Conservation (phyloP, 1,140 invertebrate species). For the Bombyx mandarina region DNA sequence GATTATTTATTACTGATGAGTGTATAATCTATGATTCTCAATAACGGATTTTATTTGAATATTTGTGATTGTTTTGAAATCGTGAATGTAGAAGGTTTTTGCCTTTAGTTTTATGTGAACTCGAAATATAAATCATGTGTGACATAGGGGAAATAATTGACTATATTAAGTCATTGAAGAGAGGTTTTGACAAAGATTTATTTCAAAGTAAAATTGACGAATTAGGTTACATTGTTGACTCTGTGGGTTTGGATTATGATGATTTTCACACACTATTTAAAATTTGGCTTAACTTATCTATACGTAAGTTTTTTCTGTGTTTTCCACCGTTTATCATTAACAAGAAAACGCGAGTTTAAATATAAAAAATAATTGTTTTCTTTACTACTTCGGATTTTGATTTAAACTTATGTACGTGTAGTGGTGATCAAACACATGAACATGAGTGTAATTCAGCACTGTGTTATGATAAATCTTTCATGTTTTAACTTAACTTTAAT, state of each 20-base stretch:
- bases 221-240: constrained; percentile 37
- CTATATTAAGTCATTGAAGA: constrained; percentile 55
- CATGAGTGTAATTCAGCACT: too few species aligned
- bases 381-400: too few species aligned
- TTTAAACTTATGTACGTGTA: too few species aligned
- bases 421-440: too few species aligned
- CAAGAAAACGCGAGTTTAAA: too few species aligned
- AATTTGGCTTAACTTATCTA: constrained; percentile 58
- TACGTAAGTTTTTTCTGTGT: constrained; percentile 39
- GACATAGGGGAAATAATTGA: constrained; percentile 58
- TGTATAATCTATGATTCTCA: background rate
- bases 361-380: too few species aligned
- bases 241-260: constrained; percentile 33
- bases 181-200: constrained; percentile 57
- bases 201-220: constrained; percentile 55
- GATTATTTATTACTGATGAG: too few species aligned
- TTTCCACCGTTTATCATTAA: too few species aligned
- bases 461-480: too few species aligned
- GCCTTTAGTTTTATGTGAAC: background rate
- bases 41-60: background rate
- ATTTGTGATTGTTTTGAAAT: background rate
- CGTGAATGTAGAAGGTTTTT: background rate
- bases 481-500: too few species aligned
- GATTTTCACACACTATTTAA: constrained; percentile 56
- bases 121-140: constrained; percentile 23